Evolutionary conservation across 2,113 vertebrate genomes (phyloP), one percentile per base, ranked within the genome.

Genomic region (Calypte anna): DNA sequence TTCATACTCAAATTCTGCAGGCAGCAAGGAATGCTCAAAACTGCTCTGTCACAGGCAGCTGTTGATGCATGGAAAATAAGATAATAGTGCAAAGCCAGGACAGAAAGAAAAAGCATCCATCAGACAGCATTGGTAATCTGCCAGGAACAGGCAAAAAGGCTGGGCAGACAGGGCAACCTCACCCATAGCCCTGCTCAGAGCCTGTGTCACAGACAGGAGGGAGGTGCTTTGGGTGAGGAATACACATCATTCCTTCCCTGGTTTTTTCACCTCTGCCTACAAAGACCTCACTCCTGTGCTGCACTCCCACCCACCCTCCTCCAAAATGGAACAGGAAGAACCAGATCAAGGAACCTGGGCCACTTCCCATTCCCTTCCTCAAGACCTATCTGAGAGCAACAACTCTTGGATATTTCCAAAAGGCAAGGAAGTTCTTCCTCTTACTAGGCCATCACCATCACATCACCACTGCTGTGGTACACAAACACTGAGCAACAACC

Each of bases 1-100:
- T 90, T 69, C 88, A 80, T 50, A 62, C 82, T 75, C 62, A 86
- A 75, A 94, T 91, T 90, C 90, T 84, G 76, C 64, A 83, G 58
- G 88, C 76, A 88, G 59, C 64, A 93, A 94, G 73, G 83, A 90
- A 96, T 73, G 86, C 66, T 96, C 82, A 90, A 88, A 96, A 95
- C 54, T 88, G 92, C 94, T 67, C 92, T 92, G 88, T 94, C 91
- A 96, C 80, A 93, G 92, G 86, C 92, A 90, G 92, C 51, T 92
- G 91, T 92, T 59, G 90, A 93, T 94, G 93, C 91, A 96, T 50
- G 40, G 57, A 94, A 91, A 94, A 91, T 50, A 93, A 95, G 79
- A 78, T 91, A 94, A 82, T 61, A 94, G 72, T 38, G 72, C 75
- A 91, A 95, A 96, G 75, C 91, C 88, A 93, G 8, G 2, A 79